Conservation (phyloP, 2,888 invertebrate genomes). For the Ophion ellenae region DNA sequence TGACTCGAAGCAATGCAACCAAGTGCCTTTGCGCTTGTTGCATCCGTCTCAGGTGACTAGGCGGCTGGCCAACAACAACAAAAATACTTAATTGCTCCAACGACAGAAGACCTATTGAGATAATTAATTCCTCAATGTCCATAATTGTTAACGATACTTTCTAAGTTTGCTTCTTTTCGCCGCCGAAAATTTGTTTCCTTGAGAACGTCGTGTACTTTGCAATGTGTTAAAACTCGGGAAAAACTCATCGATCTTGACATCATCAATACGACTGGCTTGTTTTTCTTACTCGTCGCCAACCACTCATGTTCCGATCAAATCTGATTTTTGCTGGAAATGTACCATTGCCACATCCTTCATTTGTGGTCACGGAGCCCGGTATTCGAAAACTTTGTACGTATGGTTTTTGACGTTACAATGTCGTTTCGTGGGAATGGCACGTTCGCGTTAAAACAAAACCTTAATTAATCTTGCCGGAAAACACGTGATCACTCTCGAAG, state of each 20-base stretch:
- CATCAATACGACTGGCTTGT: background rate
- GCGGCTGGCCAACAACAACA: background rate
- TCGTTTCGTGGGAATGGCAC: background rate
- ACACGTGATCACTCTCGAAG: background rate
- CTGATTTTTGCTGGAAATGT: background rate
- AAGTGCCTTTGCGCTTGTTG: slow-evolving; percentile 46
- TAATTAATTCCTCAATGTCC: background rate
- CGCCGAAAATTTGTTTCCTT: background rate
- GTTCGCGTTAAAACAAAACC: background rate
- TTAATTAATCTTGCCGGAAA: background rate
- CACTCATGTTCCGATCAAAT: background rate
- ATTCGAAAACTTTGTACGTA: background rate
- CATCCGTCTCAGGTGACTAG: slow-evolving; percentile 10
- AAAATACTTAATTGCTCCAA: background rate
- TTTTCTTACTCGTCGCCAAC: background rate
- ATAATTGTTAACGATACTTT: background rate
- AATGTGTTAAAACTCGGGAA: background rate
- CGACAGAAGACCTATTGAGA: background rate
- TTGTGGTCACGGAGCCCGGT: background rate
- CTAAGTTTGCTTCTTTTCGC: background rate
- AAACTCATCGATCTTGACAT: background rate
- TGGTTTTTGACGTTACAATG: background rate
- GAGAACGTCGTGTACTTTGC: background rate
- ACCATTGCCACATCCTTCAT: background rate
- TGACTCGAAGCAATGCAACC: slow-evolving; percentile 5